Evolutionary conservation across 2,113 vertebrate genomes (phyloP).

Genomic region (Phylloscopus trochilus): DNA sequence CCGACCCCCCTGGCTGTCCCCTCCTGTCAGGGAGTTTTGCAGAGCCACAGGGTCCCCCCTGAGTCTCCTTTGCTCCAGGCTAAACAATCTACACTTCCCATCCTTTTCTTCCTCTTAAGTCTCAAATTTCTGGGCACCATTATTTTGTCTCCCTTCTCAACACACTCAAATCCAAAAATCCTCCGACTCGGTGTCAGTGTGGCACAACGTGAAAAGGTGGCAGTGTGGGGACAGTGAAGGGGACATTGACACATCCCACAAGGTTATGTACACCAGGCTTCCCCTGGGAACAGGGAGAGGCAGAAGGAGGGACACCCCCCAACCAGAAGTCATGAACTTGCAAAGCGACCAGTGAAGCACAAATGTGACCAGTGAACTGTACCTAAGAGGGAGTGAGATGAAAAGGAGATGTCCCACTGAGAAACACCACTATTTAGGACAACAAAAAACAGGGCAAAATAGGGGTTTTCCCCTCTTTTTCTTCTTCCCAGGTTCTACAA

Average conservation of each 20-base stretch:
- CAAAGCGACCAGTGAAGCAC: background rate
- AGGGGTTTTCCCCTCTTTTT: background rate
- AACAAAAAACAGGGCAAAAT: background rate
- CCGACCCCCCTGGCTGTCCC: background rate
- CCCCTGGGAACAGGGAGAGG: background rate
- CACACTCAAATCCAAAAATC: background rate
- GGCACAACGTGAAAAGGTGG: accelerated
- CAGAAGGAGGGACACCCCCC: background rate
- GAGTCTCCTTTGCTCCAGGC: background rate
- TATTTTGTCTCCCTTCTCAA: background rate
- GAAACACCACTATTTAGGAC: background rate
- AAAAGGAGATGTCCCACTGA: background rate
- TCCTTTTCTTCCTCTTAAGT: background rate
- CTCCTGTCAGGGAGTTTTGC: background rate
- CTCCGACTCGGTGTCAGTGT: accelerated
- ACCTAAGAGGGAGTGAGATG: background rate
- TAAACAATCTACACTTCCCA: background rate
- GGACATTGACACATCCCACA: background rate
- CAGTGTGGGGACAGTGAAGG: background rate
- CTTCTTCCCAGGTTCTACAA: background rate
- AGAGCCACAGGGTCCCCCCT: background rate
- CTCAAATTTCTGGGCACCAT: background rate
- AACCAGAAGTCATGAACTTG: background rate
- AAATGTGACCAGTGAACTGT: accelerated
- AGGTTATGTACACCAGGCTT: background rate